Percentiles rank a stretch among this genome's conserved stretches.
Evolutionary conservation across 1,140 invertebrate genomes (phyloP).

Genomic region (Radopholus similis): DNA sequence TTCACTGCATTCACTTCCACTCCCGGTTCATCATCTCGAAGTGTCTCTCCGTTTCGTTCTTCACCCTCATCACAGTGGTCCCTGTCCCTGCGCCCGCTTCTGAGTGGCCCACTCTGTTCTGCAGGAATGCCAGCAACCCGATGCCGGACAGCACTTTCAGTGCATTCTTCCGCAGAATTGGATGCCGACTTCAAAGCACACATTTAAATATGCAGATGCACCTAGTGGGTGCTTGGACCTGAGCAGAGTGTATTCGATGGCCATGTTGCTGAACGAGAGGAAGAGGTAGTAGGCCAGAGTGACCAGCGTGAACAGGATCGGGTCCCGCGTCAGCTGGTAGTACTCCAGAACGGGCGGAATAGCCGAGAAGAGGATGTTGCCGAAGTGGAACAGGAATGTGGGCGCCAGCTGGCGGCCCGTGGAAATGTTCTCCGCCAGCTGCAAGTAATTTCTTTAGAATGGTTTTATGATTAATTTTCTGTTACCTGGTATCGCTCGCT

Average conservation of each 20-base stretch:
- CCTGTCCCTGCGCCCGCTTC: not conserved
- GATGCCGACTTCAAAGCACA: not conserved
- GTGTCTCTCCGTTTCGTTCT: not conserved
- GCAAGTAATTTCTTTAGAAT: not conserved
- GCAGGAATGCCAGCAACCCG: not conserved
- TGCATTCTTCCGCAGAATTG: not conserved
- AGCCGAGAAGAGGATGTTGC: not conserved
- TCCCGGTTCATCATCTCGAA: not conserved
- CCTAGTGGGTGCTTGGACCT: not conserved
- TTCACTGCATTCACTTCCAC: no score
- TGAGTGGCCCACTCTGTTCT: not conserved
- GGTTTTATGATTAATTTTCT: not conserved
- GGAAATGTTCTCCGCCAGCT: slow-evolving; percentile 1
- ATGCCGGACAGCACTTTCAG: not conserved
- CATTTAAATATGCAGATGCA: not conserved
- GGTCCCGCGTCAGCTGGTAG: no score
- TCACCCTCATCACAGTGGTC: no score
- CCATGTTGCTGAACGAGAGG: not conserved
- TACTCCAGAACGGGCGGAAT: no score
- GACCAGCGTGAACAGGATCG: no score
- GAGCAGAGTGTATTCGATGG: not conserved
- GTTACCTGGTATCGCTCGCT: not conserved
- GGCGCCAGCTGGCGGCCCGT: slow-evolving; percentile 2
- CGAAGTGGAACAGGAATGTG: slow-evolving; percentile 4
- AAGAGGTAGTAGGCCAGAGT: not conserved